A percentile compares a stretch with the other conserved stretches of the same genome.
These are phyloP conservation scores for Catagonus wagneri DNA, from an alignment of 2,113 vertebrate genomes.

Conservation along the genomic window DNA sequence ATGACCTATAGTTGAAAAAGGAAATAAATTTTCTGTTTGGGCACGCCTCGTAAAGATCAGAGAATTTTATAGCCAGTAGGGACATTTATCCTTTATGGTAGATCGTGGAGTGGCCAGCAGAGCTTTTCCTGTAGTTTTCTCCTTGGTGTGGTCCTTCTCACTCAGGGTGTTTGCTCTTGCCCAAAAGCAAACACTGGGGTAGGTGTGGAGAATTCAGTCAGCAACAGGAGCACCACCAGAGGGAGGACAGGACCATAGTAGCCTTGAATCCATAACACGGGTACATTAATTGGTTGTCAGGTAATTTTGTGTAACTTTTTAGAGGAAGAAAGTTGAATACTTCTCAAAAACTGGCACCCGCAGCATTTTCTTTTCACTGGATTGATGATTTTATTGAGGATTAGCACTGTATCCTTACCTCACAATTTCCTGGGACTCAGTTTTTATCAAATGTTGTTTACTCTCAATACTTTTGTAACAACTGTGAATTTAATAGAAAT, in stretches of 20 bases:
- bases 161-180: background rate
- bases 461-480: background rate
- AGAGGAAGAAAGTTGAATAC: background rate
- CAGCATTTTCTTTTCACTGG: background rate
- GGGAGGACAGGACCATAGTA: background rate
- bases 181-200: background rate
- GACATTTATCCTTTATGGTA: background rate
- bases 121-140: background rate
- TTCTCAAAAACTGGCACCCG: background rate
- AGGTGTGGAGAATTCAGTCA: background rate
- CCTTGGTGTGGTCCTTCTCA: background rate
- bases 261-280: background rate
- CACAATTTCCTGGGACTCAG: background rate
- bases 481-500: constrained; percentile 5
- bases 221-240: background rate
- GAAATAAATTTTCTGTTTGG: background rate
- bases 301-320: background rate
- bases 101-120: background rate
- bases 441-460: background rate
- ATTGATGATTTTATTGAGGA: background rate
- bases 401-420: background rate
- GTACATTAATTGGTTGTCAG: background rate
- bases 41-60: background rate
- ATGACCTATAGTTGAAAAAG: background rate
- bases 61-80: background rate